Evolutionary conservation across 2,888 invertebrate genomes (phyloP).

Genomic region (Luperina nickerlii): DNA sequence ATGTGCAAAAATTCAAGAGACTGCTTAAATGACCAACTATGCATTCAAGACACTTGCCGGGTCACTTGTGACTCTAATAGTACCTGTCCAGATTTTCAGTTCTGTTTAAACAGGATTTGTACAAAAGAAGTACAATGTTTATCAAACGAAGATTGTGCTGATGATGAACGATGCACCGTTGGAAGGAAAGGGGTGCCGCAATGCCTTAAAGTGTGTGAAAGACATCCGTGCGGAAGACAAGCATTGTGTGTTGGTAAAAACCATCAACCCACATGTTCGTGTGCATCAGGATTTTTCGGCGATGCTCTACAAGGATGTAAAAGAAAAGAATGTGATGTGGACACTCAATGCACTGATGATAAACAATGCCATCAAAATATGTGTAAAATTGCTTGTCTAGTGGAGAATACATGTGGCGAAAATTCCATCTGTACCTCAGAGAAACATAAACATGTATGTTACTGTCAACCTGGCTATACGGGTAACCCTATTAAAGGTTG

Average conservation of each 20-base stretch:
- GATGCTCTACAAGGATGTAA: conserved; percentile 95
- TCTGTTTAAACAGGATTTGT: conserved; percentile 95
- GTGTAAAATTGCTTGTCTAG: conserved; percentile 96
- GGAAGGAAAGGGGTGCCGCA: conserved; percentile 93
- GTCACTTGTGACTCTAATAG: conserved; percentile 94
- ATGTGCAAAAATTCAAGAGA: conserved; percentile 95
- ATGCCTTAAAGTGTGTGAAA: conserved; percentile 94
- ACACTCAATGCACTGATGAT: conserved; percentile 94
- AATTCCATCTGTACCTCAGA: conserved; percentile 96
- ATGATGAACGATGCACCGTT: conserved; percentile 93
- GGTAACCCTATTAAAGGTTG: conserved; percentile 94
- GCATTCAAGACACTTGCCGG: conserved; percentile 96
- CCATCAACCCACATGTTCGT: conserved; percentile 94
- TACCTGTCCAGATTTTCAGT: conserved; percentile 96
- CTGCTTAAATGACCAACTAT: conserved; percentile 96
- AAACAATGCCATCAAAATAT: conserved; percentile 95
- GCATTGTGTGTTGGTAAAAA: conserved; percentile 94
- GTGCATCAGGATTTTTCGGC: conserved; percentile 94
- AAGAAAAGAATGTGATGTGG: conserved; percentile 93
- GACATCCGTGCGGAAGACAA: conserved; percentile 94
- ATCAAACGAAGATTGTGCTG: conserved; percentile 93
- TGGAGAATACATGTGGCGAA: conserved; percentile 95
- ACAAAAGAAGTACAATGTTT: conserved; percentile 95
- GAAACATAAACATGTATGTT: conserved; percentile 93
- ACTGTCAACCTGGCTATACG: conserved; percentile 96